These are phyloP conservation scores for Sphaerodactylus townsendi DNA, from an alignment of 2,113 vertebrate species.

Conservation along the genomic window DNA sequence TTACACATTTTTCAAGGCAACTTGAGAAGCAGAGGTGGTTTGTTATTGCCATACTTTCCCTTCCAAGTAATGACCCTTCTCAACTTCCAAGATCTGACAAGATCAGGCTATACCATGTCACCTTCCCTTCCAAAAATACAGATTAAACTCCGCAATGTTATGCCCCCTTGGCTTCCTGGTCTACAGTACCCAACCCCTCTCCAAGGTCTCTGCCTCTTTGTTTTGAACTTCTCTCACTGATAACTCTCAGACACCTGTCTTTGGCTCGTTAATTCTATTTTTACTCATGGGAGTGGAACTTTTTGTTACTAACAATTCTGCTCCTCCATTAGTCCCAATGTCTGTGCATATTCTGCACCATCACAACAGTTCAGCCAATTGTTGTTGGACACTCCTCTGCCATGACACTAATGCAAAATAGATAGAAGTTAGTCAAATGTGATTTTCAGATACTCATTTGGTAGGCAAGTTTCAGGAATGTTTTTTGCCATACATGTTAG, in stretches of 20 bases:
- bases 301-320: no score
- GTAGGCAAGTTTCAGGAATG: background rate
- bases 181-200: background rate
- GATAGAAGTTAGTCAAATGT: background rate
- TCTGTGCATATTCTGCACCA: background rate
- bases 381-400: background rate
- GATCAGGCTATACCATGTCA: no score
- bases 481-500: background rate
- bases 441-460: background rate
- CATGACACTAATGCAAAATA: background rate
- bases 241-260: background rate
- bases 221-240: background rate
- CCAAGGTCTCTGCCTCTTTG: background rate
- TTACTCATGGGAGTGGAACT: no score
- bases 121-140: no score
- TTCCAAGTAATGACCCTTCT: no score
- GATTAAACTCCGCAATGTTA: background rate
- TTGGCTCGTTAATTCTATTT: no score
- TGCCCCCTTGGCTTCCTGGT: background rate
- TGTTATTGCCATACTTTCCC: no score
- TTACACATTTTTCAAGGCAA: background rate
- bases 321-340: background rate
- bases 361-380: background rate
- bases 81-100: no score
- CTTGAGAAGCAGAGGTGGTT: no score